Base-by-base conservation (phyloP, 2,888 invertebrate species). In the Notodonta ziczac region DNA sequence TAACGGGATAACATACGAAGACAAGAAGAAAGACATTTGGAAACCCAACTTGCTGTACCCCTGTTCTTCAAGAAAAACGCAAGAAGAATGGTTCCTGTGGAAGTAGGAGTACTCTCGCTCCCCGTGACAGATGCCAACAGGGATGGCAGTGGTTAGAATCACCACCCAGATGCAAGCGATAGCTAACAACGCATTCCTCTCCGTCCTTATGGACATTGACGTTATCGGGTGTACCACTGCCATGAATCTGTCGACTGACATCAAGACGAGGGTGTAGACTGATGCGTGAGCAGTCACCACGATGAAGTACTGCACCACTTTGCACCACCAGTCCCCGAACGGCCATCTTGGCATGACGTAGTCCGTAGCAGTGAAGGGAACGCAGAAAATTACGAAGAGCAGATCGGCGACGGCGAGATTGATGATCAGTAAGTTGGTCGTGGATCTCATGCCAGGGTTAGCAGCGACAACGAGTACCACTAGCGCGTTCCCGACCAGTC, bases 141-240 rank as follows among this genome's bases (percentile, higher is more conserved):
- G 97, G 63, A 96, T 95, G n/a, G 97, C 97, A 14, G 96, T 95
- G 12, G 96, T 95, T 58, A 97, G 88, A 62, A 98, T 97, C 65
- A 97, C 93, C 58, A 96, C 94, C 98, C 98, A 98, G 58, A 96
- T 95, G 70, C 96, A 94, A 53, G 95, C 94, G 70, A 98, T 97
- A 24, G 97, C 97, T 60, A 96, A 87, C 70, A 96, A 94, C 13
- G 98, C 97, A 84, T 98, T 97, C 66, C 94, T 94, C 81, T 97
- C 97, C 3, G 97, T 98, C 61, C 98, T 94, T 70, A 97, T 94
- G 0, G 97, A 96, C 96, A 98, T 98, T 57, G 98, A 97, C 0
- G 96, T 95, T 72, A 98, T 97, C 5, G 98, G 98, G 86, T 98
- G 98, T 2, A 98, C 98, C 3, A 99, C 98, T 42, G 98, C 98